Evolutionary conservation across 2,888 invertebrate species (phyloP).

Genomic region (Cyaniris semiargus): DNA sequence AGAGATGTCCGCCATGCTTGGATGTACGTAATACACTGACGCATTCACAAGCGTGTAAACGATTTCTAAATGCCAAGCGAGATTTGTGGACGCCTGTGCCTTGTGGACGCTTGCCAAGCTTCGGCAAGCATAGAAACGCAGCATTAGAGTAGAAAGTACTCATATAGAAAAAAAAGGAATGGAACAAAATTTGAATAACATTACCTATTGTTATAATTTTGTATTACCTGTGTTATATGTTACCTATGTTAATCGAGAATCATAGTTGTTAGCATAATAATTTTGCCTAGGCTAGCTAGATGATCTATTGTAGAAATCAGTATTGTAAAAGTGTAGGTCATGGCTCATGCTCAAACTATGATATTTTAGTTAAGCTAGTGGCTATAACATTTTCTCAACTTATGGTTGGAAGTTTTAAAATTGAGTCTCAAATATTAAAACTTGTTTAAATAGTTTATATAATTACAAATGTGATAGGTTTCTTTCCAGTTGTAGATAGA

Average conservation of each 20-base stretch:
- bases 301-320: not conserved
- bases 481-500: not conserved
- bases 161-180: not conserved
- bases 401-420: not conserved
- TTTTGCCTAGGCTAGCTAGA: not conserved
- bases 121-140: no score
- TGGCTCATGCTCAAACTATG: not conserved
- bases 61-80: no score
- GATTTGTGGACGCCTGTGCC: no score
- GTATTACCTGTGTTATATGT: not conserved
- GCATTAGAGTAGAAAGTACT: not conserved
- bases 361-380: not conserved
- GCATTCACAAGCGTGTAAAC: no score
- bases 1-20: no score
- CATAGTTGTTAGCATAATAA: not conserved
- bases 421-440: slow-evolving; percentile 2
- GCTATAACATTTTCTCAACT: not conserved
- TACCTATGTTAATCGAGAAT: not conserved
- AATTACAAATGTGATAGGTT: not conserved
- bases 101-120: no score
- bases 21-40: no score
- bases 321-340: not conserved
- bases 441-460: not conserved
- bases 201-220: not conserved
- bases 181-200: no score